Evolutionary conservation across 1,140 invertebrate genomes (phyloP), one percentile per base, ranked within the genome.

Genomic region (Hycleus phaleratus): DNA sequence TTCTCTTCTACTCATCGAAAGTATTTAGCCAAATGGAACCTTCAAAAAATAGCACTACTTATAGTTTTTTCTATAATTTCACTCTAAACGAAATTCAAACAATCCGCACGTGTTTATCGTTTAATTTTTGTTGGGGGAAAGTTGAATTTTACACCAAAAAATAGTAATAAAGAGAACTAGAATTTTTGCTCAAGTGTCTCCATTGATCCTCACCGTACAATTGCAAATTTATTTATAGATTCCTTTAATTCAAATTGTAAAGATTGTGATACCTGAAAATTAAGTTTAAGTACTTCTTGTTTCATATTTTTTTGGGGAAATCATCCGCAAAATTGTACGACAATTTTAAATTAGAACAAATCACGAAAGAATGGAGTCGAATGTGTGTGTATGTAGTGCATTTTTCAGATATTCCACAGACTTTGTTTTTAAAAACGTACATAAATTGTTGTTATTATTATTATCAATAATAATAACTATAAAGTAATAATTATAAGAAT

Each of bases 331-430:
- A 59, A 58, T 39, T 39, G 44, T 40, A 56, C 18, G 18, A 64
- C 48, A 25, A 32, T 5, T 32, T 32, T 32, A 5, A 32, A 32
- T 32, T 7, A 32, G 18, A 18, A 18, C 18, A 18, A 18, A 18
- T 18, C 18, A 32, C 7, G 32, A 32, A 32, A 32, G 32, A 32
- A 32, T 7, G 32, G 7, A 5, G 7, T 32, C 32, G 32, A 32
- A 32, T 32, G 32, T 32, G 32, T 32, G 32, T 32, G 32, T 32
- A 32, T 60, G 54, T 57, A 58, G 52, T 64, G 65, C 65, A 69
- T 67, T 66, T 67, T 32, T 18, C 62, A 64, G 65, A 61, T 63
- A 68, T 70, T 68, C 68, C 67, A 70, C 63, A 61, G 63, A 32
- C 32, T 4, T 32, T 32, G 32, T 5, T 32, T 32, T 32, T 32